Percentiles rank a stretch among this genome's conserved stretches.
Evolutionary conservation across 2,113 vertebrate species (phyloP).

Genomic region (Guaruba guarouba): DNA sequence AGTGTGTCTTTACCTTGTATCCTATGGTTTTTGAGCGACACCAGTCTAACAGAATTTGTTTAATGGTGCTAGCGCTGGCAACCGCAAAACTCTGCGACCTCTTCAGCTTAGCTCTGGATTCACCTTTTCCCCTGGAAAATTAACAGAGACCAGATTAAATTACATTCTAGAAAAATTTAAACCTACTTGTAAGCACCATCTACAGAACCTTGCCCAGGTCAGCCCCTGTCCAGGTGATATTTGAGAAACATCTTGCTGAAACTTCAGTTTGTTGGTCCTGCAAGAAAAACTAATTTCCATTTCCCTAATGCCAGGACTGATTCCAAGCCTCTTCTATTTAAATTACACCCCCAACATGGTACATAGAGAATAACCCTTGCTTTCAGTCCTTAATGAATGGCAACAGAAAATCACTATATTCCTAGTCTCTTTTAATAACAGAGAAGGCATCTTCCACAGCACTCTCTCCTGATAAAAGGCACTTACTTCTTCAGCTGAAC

Average conservation of each 20-base stretch:
- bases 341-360: background rate
- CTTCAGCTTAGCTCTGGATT: slow-evolving; percentile 86
- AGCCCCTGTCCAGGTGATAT: background rate
- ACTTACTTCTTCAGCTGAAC: background rate
- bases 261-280: background rate
- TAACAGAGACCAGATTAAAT: slow-evolving; percentile 25
- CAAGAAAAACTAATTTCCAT: background rate
- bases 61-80: slow-evolving; percentile 92
- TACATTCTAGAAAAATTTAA: background rate
- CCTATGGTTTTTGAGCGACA: slow-evolving; percentile 94
- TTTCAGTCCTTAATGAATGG: background rate
- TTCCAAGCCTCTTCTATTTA: background rate
- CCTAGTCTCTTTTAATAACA: background rate
- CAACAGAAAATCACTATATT: background rate
- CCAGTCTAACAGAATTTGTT: slow-evolving; percentile 94
- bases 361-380: background rate
- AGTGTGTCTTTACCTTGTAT: slow-evolving; percentile 81
- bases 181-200: background rate
- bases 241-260: background rate
- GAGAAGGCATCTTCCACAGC: background rate
- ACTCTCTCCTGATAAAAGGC: background rate
- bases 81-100: slow-evolving; percentile 91
- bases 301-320: background rate
- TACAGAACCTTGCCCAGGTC: background rate
- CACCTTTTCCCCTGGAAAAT: slow-evolving; percentile 79